A percentile compares a stretch with the other conserved stretches of the same genome.
Evolutionary conservation across 2,113 vertebrate genomes (phyloP).

Genomic region (Bos indicus): DNA sequence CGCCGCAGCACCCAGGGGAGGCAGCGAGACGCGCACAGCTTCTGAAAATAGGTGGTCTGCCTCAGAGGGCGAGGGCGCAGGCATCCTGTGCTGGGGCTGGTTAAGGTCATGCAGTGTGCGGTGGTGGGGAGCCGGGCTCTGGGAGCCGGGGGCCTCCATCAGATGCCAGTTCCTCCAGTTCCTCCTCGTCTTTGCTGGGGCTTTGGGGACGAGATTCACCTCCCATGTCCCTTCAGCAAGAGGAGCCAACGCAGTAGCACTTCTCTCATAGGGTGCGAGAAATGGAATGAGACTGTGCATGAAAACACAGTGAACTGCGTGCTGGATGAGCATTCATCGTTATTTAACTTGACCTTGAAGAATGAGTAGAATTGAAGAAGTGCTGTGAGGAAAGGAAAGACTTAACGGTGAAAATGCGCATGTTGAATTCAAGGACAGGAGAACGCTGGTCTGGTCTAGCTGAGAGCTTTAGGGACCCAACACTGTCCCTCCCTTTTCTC

Average conservation of each 20-base stretch:
- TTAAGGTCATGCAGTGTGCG: background rate
- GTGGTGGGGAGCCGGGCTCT: background rate
- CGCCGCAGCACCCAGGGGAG: background rate
- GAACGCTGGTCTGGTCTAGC: background rate
- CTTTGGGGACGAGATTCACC: background rate
- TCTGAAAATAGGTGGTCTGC: background rate
- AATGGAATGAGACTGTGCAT: background rate
- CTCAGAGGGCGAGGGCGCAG: background rate
- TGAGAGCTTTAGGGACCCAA: background rate
- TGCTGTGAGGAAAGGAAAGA: background rate
- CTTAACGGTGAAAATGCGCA: background rate
- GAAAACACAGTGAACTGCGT: background rate
- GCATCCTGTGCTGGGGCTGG: background rate
- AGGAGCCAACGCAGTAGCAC: background rate
- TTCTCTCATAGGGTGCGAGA: background rate
- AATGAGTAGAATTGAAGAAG: background rate
- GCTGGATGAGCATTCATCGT: background rate
- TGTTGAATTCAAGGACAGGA: background rate
- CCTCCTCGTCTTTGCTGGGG: background rate
- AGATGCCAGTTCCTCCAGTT: background rate
- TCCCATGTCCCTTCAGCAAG: background rate
- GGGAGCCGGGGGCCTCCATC: background rate
- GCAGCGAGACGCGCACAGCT: background rate
- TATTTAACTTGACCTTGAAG: background rate
- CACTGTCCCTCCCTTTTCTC: background rate